A percentile compares a stretch with the other conserved stretches of the same genome.
These are phyloP conservation scores for Sthenelais limicola DNA, from an alignment of 2,888 invertebrate genomes.

Conservation along the genomic window DNA sequence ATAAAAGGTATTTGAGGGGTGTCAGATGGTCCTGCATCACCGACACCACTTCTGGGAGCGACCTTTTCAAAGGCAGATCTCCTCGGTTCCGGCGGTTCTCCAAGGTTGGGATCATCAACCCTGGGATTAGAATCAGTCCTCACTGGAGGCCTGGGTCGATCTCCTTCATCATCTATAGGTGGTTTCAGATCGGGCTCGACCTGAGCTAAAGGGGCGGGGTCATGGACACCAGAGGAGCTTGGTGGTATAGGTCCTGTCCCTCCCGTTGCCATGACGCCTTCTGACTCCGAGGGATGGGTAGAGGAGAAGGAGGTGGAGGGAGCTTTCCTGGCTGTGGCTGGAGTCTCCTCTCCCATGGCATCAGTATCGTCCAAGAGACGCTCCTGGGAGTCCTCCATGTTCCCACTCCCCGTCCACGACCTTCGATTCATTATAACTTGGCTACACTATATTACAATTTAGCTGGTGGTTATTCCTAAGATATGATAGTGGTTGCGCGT, in stretches of 20 bases:
- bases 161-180: no score
- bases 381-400: no score
- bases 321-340: background rate
- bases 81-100: background rate
- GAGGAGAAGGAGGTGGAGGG: no score
- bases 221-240: conserved; percentile 2
- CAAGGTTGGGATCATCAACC: background rate
- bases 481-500: no score
- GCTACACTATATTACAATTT: no score
- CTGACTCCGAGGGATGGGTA: no score
- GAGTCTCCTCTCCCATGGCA: conserved; percentile 12
- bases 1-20: background rate
- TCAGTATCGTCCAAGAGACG: conserved; percentile 2
- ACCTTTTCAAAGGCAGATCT: background rate
- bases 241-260: background rate
- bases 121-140: conserved; percentile 11
- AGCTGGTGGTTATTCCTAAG: no score
- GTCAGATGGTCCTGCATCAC: background rate
- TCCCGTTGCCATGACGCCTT: background rate
- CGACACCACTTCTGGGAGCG: background rate
- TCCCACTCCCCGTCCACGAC: no score
- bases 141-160: background rate
- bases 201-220: conserved; percentile 17
- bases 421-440: no score
- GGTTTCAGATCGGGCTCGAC: no score